Conservation (phyloP, 2,797 vertebrate species). For the Eulemur rubriventer region DNA sequence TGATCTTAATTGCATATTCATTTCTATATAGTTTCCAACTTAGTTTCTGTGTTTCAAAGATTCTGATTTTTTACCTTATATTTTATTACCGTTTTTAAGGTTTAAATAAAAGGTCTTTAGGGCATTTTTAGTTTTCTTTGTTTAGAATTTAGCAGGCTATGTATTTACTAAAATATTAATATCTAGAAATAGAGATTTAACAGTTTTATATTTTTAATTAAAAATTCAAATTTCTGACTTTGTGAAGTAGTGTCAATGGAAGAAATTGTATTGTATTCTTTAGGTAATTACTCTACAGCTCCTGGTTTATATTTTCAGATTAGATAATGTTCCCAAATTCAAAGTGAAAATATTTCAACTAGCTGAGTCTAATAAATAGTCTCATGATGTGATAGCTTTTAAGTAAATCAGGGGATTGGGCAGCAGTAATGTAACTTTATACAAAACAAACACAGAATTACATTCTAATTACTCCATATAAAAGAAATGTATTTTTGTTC, state of each 20-base stretch:
- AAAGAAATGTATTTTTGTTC: background rate
- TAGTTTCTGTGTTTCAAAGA: background rate
- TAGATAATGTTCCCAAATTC: background rate
- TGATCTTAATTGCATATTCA: background rate
- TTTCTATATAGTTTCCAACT: background rate
- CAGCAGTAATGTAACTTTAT: background rate
- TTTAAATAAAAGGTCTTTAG: background rate
- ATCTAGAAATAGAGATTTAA: background rate
- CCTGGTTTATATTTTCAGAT: background rate
- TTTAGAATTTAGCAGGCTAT: background rate
- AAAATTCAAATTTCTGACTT: background rate
- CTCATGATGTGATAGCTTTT: background rate
- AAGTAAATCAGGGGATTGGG: background rate
- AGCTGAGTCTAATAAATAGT: background rate
- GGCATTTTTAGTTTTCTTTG: background rate
- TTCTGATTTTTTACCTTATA: background rate
- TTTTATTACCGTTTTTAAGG: conserved; percentile 7
- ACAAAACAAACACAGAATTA: background rate
- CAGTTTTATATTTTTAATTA: background rate
- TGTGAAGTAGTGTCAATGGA: background rate
- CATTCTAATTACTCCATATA: background rate
- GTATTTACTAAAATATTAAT: background rate
- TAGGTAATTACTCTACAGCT: background rate
- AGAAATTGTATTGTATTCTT: background rate
- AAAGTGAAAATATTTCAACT: background rate